A percentile compares a stretch with the other conserved stretches of the same genome.
These are phyloP conservation scores for Drosophila arawakana DNA, from an alignment of 1,140 invertebrate species.

Conservation along the genomic window DNA sequence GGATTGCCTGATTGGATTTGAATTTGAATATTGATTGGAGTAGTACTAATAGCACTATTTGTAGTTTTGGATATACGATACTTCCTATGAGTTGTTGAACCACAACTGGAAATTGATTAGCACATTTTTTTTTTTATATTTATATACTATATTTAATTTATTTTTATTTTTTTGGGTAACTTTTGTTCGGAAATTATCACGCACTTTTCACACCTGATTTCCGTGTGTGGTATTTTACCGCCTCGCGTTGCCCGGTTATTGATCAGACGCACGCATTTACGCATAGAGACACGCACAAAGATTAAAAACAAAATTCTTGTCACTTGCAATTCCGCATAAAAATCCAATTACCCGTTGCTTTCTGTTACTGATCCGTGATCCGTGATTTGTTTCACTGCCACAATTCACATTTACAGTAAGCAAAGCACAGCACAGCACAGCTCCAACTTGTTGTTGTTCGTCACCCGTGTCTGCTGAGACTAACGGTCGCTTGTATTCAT, in stretches of 20 bases:
- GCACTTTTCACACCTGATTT: constrained; percentile 81
- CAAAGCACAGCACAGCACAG: constrained; percentile 45
- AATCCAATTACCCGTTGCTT: constrained; percentile 44
- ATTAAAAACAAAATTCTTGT: constrained; percentile 23
- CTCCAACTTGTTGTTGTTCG: constrained; percentile 81
- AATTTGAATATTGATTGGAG: constrained; percentile 13
- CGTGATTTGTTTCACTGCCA: constrained; percentile 17
- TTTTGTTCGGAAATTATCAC: constrained; percentile 75
- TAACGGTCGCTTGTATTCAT: constrained; percentile 69
- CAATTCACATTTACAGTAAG: background rate
- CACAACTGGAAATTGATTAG: constrained; percentile 80
- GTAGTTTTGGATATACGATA: constrained; percentile 23
- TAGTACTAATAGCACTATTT: background rate
- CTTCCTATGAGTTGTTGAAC: constrained; percentile 56
- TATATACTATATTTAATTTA: too few species aligned
- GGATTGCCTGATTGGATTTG: constrained; percentile 57
- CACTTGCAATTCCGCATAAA: constrained; percentile 33
- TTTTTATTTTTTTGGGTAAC: constrained; percentile 13
- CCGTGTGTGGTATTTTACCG: constrained; percentile 17
- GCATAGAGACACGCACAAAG: constrained; percentile 9
- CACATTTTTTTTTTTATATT: constrained; percentile 55
- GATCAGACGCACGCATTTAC: constrained; percentile 1
- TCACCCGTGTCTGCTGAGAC: constrained; percentile 82
- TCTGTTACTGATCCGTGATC: constrained; percentile 42
- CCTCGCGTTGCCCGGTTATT: constrained; percentile 6